Evolutionary conservation across 1,140 invertebrate genomes (phyloP).

Genomic region (Mesaphorura yosii): DNA sequence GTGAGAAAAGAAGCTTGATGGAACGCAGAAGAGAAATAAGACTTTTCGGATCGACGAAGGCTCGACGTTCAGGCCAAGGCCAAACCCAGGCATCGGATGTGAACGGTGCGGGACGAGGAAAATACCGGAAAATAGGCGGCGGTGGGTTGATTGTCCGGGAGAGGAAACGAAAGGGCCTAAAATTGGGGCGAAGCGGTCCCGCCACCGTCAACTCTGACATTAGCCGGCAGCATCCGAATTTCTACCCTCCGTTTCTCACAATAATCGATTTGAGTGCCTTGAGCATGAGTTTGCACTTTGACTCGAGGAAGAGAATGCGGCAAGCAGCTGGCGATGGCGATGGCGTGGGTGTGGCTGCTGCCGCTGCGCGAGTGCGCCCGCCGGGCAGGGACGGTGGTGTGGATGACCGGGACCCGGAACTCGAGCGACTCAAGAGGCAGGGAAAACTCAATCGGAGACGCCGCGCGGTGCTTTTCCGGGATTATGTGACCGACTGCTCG

Average conservation of each 20-base stretch:
- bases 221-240: no score
- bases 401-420: background rate
- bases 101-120: conserved; percentile 29
- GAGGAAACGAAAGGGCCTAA: background rate
- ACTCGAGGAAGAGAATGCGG: background rate
- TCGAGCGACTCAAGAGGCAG: background rate
- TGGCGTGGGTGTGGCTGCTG: background rate
- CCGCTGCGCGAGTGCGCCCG: no score
- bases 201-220: conserved; percentile 16
- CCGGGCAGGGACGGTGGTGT: background rate
- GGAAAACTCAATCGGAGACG: conserved; percentile 7
- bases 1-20: background rate
- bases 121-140: conserved; percentile 32
- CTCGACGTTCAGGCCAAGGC: no score
- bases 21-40: no score
- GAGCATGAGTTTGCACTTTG: conserved; percentile 36
- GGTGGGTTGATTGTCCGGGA: conserved; percentile 27
- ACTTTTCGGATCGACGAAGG: no score
- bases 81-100: conserved; percentile 31
- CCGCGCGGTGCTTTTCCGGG: conserved; percentile 16
- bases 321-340: no score
- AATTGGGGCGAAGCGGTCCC: conserved; percentile 2
- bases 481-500: conserved; percentile 26
- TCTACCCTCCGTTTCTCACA: conserved; percentile 45
- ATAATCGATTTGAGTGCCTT: conserved; percentile 62